phyloP scores from a whole-genome alignment of 2,888 invertebrate genomes.

The Netelia fuscicornis region DNA sequence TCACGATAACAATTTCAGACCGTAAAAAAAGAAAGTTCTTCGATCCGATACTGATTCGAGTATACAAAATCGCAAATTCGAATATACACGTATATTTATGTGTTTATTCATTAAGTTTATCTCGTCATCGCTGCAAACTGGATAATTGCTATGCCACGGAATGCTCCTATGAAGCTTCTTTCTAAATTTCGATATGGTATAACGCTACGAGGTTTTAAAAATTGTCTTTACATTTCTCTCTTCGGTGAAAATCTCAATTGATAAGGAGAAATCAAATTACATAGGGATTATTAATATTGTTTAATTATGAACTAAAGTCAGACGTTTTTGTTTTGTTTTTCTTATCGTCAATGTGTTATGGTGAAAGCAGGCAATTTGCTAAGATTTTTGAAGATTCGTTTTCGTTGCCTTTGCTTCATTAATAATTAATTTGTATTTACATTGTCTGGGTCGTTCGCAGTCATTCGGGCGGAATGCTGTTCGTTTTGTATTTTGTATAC shows the following conservation, averaged over 20 bases:
- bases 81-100: background rate
- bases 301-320: conserved; percentile 44
- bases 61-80: conserved; percentile 11
- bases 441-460: conserved; percentile 11
- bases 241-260: conserved; percentile 62
- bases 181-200: conserved; percentile 44
- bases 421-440: conserved; percentile 28
- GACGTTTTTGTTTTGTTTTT: conserved; percentile 6
- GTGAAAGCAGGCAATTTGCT: conserved; percentile 32
- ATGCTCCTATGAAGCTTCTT: conserved; percentile 48
- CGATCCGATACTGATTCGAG: conserved; percentile 22
- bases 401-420: conserved; percentile 41
- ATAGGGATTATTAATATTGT: conserved; percentile 39
- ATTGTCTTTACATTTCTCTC: conserved; percentile 20
- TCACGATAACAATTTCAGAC: conserved; percentile 58
- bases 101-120: conserved; percentile 5
- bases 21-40: conserved; percentile 22
- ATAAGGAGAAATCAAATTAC: conserved; percentile 33
- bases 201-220: conserved; percentile 13
- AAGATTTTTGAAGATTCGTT: conserved; percentile 5
- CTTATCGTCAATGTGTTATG: conserved; percentile 52
- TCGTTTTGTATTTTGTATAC: conserved; percentile 33
- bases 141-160: conserved; percentile 42
- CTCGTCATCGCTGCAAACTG: conserved; percentile 47
- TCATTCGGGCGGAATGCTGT: conserved; percentile 46